These are phyloP conservation scores for Hetaerina americana DNA, from an alignment of 1,140 invertebrate species.

Conservation along the genomic window DNA sequence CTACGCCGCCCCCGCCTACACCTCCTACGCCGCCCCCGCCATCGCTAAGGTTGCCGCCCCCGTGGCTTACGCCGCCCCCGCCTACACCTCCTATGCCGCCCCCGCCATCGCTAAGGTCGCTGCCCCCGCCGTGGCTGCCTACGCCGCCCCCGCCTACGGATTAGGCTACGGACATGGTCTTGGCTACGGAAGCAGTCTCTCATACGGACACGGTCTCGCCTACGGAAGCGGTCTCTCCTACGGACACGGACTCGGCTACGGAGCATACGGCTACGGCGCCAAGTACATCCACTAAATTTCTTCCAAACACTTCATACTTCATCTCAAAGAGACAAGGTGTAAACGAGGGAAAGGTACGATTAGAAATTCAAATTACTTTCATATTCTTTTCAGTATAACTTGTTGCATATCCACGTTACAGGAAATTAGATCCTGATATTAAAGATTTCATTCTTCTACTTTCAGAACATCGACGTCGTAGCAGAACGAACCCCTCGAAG, in stretches of 20 bases:
- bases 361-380: too few relatives aligned
- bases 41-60: not conserved
- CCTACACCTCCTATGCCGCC: constrained; percentile 13
- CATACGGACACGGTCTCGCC: not conserved
- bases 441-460: too few relatives aligned
- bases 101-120: constrained; percentile 12
- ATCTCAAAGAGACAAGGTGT: too few relatives aligned
- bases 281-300: not conserved
- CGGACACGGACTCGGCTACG: not conserved
- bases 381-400: too few relatives aligned
- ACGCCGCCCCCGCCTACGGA: constrained; percentile 5
- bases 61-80: constrained; percentile 5
- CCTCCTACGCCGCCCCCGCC: constrained; percentile 3
- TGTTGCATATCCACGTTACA: too few relatives aligned
- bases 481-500: too few relatives aligned
- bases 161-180: not conserved
- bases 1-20: not conserved
- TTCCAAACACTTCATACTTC: not conserved
- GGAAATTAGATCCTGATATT: too few relatives aligned
- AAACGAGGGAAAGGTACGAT: too few relatives aligned
- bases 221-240: too few relatives aligned
- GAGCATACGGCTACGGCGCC: not conserved
- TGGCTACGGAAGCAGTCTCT: not conserved
- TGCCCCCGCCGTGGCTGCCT: not conserved
- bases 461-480: too few relatives aligned